phyloP scores from a whole-genome alignment of 2,113 vertebrate species.

The Mustelus asterias region DNA sequence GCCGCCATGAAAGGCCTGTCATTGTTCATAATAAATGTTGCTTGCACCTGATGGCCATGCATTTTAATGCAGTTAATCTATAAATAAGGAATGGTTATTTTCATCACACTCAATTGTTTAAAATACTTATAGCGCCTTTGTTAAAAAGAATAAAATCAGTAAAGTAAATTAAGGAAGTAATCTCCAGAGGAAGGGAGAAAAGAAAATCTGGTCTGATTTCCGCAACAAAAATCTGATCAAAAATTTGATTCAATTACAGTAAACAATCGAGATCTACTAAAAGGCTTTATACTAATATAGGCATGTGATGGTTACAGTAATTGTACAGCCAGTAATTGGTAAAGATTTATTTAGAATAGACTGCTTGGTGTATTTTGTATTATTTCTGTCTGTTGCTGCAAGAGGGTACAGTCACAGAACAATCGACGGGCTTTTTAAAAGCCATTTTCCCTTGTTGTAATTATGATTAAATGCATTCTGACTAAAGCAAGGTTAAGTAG shows the following conservation, averaged over 20 bases:
- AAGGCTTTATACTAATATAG: neutral
- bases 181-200: neutral
- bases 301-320: neutral
- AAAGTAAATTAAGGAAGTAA: neutral
- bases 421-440: slow-evolving; percentile 53
- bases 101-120: neutral
- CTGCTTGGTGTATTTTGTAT: neutral
- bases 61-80: neutral
- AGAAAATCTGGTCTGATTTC: neutral
- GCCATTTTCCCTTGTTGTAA: slow-evolving; percentile 52
- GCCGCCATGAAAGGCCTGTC: neutral
- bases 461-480: slow-evolving; percentile 59
- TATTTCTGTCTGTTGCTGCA: neutral
- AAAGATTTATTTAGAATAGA: neutral
- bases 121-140: neutral
- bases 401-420: slow-evolving; percentile 40
- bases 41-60: too few relatives aligned
- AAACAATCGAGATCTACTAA: neutral
- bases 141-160: neutral
- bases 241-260: slow-evolving; percentile 22
- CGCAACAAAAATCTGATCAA: neutral
- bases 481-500: slow-evolving; percentile 50
- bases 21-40: neutral
- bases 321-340: neutral
- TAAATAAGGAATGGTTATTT: neutral